These are phyloP conservation scores for Actinostola sp. DNA, from an alignment of 92 coral and sea anemone genomes.

Conservation along the genomic window DNA sequence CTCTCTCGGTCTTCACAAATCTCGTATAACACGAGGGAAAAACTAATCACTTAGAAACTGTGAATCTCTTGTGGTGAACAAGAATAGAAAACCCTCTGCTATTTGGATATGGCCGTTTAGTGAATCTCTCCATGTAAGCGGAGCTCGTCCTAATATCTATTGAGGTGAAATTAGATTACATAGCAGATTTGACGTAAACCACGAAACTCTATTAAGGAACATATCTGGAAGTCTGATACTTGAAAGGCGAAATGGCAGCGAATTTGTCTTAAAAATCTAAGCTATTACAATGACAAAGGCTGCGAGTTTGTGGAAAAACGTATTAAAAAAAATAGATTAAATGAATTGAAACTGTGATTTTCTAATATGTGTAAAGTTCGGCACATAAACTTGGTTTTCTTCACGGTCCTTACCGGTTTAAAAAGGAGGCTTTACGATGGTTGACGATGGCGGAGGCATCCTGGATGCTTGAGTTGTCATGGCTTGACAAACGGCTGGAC, in stretches of 20 bases:
- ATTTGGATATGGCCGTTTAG: background rate
- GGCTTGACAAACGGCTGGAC: constrained; percentile 23
- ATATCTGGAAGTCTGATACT: constrained; percentile 16
- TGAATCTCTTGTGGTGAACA: background rate
- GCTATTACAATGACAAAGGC: background rate
- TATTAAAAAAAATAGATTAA: too few species aligned
- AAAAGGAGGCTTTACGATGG: constrained; percentile 17
- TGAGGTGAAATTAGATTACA: constrained; percentile 48
- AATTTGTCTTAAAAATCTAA: background rate
- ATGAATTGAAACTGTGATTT: too few species aligned
- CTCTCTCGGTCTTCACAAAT: background rate
- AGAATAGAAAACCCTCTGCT: background rate
- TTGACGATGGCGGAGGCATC: constrained; percentile 23
- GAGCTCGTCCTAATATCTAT: constrained; percentile 12
- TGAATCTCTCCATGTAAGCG: background rate
- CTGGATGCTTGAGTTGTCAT: constrained; percentile 14
- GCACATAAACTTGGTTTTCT: too few species aligned
- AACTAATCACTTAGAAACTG: background rate
- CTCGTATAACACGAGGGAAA: constrained; percentile 1
- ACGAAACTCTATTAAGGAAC: constrained; percentile 21
- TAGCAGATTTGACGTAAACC: constrained; percentile 24
- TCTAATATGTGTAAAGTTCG: too few species aligned
- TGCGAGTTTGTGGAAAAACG: too few species aligned
- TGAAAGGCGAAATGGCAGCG: constrained; percentile 11
- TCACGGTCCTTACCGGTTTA: constrained; percentile 7